phyloP scores from a whole-genome alignment of 1,140 invertebrate genomes.

The Chelonus insularis region DNA sequence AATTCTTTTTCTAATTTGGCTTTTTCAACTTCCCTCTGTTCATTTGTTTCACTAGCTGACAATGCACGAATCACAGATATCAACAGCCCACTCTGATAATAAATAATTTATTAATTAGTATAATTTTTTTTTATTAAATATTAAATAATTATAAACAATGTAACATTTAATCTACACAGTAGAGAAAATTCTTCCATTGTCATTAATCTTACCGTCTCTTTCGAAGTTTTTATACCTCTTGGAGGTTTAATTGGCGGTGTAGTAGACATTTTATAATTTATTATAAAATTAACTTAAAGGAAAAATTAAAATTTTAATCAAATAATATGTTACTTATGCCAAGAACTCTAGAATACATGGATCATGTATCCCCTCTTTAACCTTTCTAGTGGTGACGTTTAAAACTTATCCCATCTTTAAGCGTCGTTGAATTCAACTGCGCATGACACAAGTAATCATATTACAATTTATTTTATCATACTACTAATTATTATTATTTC shows the following conservation, averaged over 20 bases:
- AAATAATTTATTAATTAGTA: constrained; percentile 23
- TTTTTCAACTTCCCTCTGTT: constrained; percentile 92
- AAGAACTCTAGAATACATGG: too few species aligned
- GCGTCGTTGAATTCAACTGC: too few species aligned
- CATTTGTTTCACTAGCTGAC: constrained; percentile 90
- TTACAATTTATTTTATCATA: too few species aligned
- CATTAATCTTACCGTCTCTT: constrained; percentile 72
- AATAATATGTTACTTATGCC: too few species aligned
- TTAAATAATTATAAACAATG: constrained; percentile 26
- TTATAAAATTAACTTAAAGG: too few species aligned
- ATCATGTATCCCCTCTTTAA: too few species aligned
- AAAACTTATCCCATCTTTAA: too few species aligned
- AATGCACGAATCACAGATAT: constrained; percentile 91
- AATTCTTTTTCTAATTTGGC: constrained; percentile 91
- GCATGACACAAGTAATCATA: too few species aligned
- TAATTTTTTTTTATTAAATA: background rate
- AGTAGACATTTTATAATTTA: constrained; percentile 9
- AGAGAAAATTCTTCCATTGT: background rate
- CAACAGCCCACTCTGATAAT: constrained; percentile 79
- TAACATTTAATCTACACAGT: constrained; percentile 14
- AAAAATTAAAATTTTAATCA: too few species aligned
- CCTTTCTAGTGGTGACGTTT: too few species aligned
- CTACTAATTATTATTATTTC: too few species aligned
- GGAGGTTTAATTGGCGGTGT: constrained; percentile 80
- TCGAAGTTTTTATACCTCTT: constrained; percentile 76